These are phyloP conservation scores for Onychomys arenicola DNA, from an alignment of 2,797 vertebrate species.

Conservation along the genomic window DNA sequence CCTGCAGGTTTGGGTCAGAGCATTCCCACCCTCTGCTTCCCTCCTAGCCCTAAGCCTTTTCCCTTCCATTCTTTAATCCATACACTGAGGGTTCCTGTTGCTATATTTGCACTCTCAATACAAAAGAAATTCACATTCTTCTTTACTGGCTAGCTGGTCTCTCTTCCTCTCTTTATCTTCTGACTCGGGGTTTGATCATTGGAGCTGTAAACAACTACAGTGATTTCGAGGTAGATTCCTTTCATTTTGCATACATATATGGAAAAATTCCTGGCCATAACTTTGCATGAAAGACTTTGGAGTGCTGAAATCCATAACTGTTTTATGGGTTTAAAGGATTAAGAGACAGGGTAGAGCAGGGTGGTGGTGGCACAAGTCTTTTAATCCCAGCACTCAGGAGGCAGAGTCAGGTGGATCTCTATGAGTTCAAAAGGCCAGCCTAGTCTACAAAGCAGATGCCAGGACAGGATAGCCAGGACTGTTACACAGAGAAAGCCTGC, in stretches of 20 bases:
- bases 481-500: not conserved
- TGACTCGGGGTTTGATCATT: not conserved
- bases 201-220: not conserved
- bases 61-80: not conserved
- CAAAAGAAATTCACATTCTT: not conserved
- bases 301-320: not conserved
- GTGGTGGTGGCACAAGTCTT: not conserved
- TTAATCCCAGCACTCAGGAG: not conserved
- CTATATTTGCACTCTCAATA: not conserved
- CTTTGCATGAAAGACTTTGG: conserved; percentile 1
- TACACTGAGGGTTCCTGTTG: not conserved
- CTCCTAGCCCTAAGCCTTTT: not conserved
- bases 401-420: not conserved
- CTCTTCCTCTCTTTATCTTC: not conserved
- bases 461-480: not conserved
- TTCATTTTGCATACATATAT: not conserved
- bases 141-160: not conserved
- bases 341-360: not conserved
- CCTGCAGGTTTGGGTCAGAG: not conserved
- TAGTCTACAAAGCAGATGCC: not conserved
- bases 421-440: not conserved
- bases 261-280: not conserved
- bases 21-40: not conserved
- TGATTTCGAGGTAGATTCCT: not conserved
- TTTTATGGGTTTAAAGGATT: not conserved